A percentile compares a stretch with the other conserved stretches of the same genome.
Conservation (phyloP, 2,888 invertebrate species). For the Lordiphosa fenestrarum region DNA sequence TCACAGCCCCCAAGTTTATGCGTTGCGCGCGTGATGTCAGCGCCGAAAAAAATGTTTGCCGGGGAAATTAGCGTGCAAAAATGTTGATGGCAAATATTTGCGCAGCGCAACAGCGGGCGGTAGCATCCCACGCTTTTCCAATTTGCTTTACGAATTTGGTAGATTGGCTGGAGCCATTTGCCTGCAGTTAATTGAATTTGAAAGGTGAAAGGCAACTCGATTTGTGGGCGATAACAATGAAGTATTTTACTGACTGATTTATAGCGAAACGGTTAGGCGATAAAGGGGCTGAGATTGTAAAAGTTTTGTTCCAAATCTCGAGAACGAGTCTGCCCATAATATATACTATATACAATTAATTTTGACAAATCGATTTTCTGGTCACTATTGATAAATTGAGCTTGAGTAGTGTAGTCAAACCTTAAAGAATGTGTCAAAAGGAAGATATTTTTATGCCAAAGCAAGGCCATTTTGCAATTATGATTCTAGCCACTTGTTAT, state of each 20-base stretch:
- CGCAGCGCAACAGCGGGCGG: constrained; percentile 29
- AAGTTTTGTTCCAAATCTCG: constrained; percentile 3
- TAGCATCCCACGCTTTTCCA: constrained; percentile 65
- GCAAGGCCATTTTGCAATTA: too few species aligned
- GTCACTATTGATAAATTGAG: too few species aligned
- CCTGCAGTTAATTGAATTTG: constrained; percentile 73
- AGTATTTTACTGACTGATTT: constrained; percentile 66
- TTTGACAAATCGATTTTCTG: too few species aligned
- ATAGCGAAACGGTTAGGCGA: constrained; percentile 29
- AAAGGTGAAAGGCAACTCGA: constrained; percentile 66
- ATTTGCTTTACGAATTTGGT: constrained; percentile 67
- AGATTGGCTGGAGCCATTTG: constrained; percentile 65
- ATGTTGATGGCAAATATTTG: constrained; percentile 74
- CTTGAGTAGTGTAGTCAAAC: too few species aligned
- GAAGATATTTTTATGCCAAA: too few species aligned
- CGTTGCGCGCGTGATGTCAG: constrained; percentile 70
- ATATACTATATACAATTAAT: too few species aligned
- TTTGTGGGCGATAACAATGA: constrained; percentile 56
- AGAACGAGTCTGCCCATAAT: too few species aligned
- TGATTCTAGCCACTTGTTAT: too few species aligned
- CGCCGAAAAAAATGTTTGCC: constrained; percentile 56
- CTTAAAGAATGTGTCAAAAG: too few species aligned
- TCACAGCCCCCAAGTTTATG: constrained; percentile 44
- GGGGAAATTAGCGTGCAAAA: constrained; percentile 72
- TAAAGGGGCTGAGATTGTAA: constrained; percentile 50